Conservation (phyloP, 2,888 invertebrate species). For the Stratiomys singularior region DNA sequence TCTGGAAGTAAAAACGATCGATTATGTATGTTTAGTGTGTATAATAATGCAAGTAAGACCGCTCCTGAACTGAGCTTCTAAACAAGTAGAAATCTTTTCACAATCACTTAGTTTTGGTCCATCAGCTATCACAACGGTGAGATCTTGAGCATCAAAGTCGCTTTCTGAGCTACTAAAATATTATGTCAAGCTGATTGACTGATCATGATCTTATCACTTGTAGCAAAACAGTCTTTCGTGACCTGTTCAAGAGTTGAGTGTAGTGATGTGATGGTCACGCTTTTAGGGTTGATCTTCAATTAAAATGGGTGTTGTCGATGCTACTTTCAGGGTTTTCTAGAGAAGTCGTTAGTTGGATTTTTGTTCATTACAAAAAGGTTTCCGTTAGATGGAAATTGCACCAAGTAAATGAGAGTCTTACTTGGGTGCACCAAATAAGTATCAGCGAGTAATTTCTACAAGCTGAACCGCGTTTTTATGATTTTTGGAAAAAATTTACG, state of each 20-base stretch:
- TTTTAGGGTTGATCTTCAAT: neutral
- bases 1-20: conserved; percentile 19
- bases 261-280: conserved; percentile 26
- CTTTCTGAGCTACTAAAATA: conserved; percentile 50
- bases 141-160: conserved; percentile 26
- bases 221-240: conserved; percentile 35
- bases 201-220: conserved; percentile 51
- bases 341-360: no score
- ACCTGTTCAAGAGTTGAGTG: conserved; percentile 35
- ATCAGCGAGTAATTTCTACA: no score
- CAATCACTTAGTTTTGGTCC: conserved; percentile 34
- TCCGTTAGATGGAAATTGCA: no score
- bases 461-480: no score
- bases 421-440: no score
- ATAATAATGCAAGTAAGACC: neutral
- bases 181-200: conserved; percentile 51
- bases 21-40: neutral
- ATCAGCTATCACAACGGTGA: conserved; percentile 35
- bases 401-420: no score
- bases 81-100: conserved; percentile 20
- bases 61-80: conserved; percentile 11
- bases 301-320: no score
- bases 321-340: no score
- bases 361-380: no score
- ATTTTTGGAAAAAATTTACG: no score